Evolutionary conservation across 1,140 invertebrate species (phyloP).

Genomic region (Melanaphis sacchari): DNA sequence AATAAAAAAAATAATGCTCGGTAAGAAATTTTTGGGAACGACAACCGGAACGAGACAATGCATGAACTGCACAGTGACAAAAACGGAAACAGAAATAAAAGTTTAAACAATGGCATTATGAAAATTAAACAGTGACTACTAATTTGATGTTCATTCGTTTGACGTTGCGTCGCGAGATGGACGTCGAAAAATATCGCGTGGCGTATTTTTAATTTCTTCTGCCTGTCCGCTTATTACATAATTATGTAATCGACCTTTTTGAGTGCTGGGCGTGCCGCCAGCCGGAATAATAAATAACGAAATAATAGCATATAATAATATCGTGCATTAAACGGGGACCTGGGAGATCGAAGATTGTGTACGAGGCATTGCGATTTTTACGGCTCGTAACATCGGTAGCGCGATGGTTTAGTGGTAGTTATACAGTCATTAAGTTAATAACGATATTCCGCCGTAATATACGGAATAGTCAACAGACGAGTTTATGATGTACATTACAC

Average conservation of each 20-base stretch:
- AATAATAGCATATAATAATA: not conserved
- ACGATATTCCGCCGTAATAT: not conserved
- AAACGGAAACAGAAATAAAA: not conserved
- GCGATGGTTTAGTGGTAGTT: not conserved
- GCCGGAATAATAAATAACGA: not conserved
- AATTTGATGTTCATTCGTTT: not conserved
- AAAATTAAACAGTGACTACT: not conserved
- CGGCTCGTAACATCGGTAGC: not conserved
- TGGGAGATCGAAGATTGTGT: not conserved
- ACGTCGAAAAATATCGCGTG: not conserved
- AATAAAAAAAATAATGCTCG: not conserved
- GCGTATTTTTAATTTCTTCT: not conserved
- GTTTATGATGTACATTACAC: not conserved
- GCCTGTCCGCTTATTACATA: not conserved
- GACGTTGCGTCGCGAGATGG: not conserved
- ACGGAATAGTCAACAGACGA: not conserved
- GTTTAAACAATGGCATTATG: not conserved
- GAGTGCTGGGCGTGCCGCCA: not conserved
- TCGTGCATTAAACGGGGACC: not conserved
- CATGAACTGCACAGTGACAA: not conserved
- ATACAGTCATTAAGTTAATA: constrained; percentile 9
- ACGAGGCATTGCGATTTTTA: not conserved
- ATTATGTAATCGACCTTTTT: not conserved
- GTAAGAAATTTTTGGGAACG: not conserved
- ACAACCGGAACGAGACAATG: not conserved